Percentiles rank a stretch among this genome's conserved stretches.
These are phyloP conservation scores for Echeneis naucrates DNA, from an alignment of 2,797 vertebrate species.

Conservation along the genomic window DNA sequence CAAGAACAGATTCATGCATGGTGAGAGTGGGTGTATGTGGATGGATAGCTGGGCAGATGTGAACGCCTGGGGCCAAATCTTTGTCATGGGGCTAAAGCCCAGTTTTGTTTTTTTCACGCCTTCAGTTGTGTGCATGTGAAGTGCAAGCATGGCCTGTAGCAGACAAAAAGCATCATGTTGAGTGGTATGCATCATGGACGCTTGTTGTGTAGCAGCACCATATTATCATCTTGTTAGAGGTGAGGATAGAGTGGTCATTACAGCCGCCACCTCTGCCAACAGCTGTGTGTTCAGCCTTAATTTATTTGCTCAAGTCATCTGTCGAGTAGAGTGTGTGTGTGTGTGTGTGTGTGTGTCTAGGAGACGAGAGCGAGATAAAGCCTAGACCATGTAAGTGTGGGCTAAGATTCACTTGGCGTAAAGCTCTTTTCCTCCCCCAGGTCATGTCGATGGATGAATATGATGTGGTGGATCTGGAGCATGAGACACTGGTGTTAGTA, in stretches of 20 bases:
- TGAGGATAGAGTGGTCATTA: conserved; percentile 74
- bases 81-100: conserved; percentile 56
- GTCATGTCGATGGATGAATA: conserved; percentile 98
- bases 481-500: conserved; percentile 93
- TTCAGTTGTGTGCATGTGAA: conserved; percentile 28
- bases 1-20: conserved; percentile 59
- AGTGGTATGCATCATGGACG: conserved; percentile 63
- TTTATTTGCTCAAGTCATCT: conserved; percentile 62
- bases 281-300: conserved; percentile 60
- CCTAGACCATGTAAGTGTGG: background rate
- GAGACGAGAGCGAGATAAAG: conserved; percentile 29
- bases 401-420: background rate
- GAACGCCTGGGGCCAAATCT: conserved; percentile 49
- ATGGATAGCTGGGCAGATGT: conserved; percentile 63
- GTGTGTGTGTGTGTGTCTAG: conserved; percentile 51
- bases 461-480: conserved; percentile 95
- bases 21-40: conserved; percentile 65
- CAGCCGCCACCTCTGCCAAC: conserved; percentile 61
- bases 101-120: conserved; percentile 65
- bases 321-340: conserved; percentile 52
- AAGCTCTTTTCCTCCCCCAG: conserved; percentile 72
- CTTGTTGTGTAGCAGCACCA: conserved; percentile 65
- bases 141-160: conserved; percentile 21
- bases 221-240: conserved; percentile 81
- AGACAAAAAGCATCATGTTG: conserved; percentile 47